phyloP scores from a whole-genome alignment of 1,140 invertebrate species.

The Heliconius congener region DNA sequence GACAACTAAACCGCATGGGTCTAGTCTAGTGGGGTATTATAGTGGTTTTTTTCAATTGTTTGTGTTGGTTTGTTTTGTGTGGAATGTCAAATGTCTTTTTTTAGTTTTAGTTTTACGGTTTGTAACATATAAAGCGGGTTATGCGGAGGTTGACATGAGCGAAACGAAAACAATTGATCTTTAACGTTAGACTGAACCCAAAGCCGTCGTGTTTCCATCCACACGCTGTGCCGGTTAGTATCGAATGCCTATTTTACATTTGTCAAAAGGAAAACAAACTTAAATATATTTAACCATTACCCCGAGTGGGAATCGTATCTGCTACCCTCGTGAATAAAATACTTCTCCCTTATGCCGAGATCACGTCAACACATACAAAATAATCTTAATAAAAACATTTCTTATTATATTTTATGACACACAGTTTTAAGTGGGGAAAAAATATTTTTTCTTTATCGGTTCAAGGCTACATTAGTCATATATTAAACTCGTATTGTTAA shows the following conservation, averaged over 20 bases:
- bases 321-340: too few relatives aligned
- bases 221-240: background rate
- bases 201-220: background rate
- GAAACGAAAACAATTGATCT: too few relatives aligned
- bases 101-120: too few relatives aligned
- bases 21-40: background rate
- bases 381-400: conserved; percentile 1
- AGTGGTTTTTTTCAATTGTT: too few relatives aligned
- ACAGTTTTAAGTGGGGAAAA: background rate
- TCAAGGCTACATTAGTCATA: conserved; percentile 7
- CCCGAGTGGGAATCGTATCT: too few relatives aligned
- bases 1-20: conserved; percentile 25
- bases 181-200: background rate
- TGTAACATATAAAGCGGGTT: too few relatives aligned
- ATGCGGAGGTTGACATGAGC: too few relatives aligned
- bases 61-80: background rate
- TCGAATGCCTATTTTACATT: too few relatives aligned
- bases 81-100: too few relatives aligned
- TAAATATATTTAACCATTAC: too few relatives aligned
- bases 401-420: conserved; percentile 9
- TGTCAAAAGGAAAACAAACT: too few relatives aligned
- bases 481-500: conserved; percentile 9
- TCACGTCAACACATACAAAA: background rate
- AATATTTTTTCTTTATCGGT: conserved; percentile 4
- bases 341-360: too few relatives aligned